Evolutionary conservation across 2,888 invertebrate species (phyloP).

Genomic region (Drosophila mulleri): DNA sequence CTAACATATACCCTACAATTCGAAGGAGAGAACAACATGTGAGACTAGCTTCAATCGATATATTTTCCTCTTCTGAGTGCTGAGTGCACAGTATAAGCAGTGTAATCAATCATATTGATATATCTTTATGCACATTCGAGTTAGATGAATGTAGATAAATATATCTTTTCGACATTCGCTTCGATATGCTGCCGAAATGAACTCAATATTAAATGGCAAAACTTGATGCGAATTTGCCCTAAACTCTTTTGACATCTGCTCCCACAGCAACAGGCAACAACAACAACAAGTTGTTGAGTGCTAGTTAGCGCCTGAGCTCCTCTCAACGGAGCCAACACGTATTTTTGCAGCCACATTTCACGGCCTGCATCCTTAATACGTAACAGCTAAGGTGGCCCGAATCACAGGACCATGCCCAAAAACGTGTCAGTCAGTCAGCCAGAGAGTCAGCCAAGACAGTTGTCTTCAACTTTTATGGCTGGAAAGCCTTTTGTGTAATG

Average conservation of each 20-base stretch:
- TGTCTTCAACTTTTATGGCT: conserved; percentile 8
- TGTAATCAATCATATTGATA: neutral
- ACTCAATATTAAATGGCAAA: neutral
- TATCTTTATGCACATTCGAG: neutral
- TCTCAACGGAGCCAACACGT: too few species aligned
- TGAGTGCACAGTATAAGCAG: neutral
- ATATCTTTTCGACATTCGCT: neutral
- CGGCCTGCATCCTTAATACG: neutral
- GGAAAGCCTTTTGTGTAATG: conserved; percentile 39
- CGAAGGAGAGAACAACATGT: too few species aligned
- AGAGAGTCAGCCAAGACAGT: conserved; percentile 12
- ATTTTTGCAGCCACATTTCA: neutral
- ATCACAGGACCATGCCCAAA: conserved; percentile 9
- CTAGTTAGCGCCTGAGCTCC: neutral
- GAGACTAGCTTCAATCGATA: too few species aligned
- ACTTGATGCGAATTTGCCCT: neutral
- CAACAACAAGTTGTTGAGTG: neutral
- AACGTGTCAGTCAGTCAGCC: conserved; percentile 1
- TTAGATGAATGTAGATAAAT: neutral
- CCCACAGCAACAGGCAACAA: conserved; percentile 5
- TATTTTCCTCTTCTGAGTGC: neutral
- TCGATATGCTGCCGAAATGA: neutral
- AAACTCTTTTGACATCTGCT: conserved; percentile 7
- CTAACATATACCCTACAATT: neutral
- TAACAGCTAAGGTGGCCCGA: conserved; percentile 10